These are phyloP conservation scores for Apodemia duryi DNA, from an alignment of 2,888 invertebrate species.

Conservation along the genomic window DNA sequence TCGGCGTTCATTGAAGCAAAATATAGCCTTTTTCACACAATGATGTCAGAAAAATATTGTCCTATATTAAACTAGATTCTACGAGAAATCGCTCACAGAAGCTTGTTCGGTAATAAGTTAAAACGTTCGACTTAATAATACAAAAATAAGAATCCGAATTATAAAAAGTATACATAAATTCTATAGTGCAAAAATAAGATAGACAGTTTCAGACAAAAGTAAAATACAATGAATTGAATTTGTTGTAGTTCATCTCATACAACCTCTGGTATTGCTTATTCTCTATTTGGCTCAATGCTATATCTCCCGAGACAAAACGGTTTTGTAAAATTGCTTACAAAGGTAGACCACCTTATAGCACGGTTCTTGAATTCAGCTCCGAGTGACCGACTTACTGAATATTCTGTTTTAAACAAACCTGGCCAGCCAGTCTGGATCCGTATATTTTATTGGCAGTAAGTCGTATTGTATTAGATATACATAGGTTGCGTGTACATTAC, in stretches of 20 bases:
- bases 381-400: constrained; percentile 17
- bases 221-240: constrained; percentile 3
- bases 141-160: too few species aligned
- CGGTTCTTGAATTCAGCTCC: constrained; percentile 18
- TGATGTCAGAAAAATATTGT: too few species aligned
- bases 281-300: constrained; percentile 19
- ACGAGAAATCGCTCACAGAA: too few species aligned
- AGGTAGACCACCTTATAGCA: constrained; percentile 19
- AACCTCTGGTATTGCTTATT: constrained; percentile 17
- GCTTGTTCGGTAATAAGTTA: too few species aligned
- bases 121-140: too few species aligned
- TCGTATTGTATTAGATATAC: too few species aligned
- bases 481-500: too few species aligned
- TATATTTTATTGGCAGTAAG: background rate
- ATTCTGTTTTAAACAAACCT: constrained; percentile 17
- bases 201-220: background rate
- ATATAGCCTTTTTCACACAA: too few species aligned
- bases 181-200: too few species aligned
- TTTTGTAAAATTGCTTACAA: constrained; percentile 17
- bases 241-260: constrained; percentile 15
- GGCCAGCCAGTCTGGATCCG: constrained; percentile 6
- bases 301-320: constrained; percentile 18
- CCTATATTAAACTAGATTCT: too few species aligned
- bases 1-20: too few species aligned
- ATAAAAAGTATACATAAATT: too few species aligned